Evolutionary conservation across 1,140 invertebrate genomes (phyloP), one percentile per base, ranked within the genome.

Genomic region (Nomia melanderi): DNA sequence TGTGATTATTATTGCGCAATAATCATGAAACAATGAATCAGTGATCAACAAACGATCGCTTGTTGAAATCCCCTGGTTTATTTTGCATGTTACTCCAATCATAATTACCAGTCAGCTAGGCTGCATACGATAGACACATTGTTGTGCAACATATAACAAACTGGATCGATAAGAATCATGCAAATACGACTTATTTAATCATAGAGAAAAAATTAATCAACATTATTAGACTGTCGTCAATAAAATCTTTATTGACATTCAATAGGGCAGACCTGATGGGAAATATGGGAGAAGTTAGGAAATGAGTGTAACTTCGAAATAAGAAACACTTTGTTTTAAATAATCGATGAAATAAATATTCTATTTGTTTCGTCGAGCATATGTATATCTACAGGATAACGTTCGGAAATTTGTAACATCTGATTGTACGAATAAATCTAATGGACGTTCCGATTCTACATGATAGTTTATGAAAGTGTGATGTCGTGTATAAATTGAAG

Each of bases 401-500:
- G 11, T 20, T n/a, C 29, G 57, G 17, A 6, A 31, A 20, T 36
- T n/a, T 3, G 12, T 59, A n/a, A 33, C 17, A 20, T 12, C 31
- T 6, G 29, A 59, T 57, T 12, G 53, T 56, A 56, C 27, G 29
- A 56, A 56, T 29, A 27, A 54, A 54, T 27, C n/a, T 25, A 2
- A 27, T 27, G 20, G 2, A 27, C 7, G 7, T 12, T 23, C 11
- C 23, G 50, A 47, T 54, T 25, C 8, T 27, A 56, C 25, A 27
- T 11, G 25, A 25, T 36, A 25, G 27, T 29, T 3, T 60, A 41
- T 8, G 31, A n/a, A 11, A 3, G 14, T 54, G 1, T 14, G 4
- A 59, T n/a, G 56, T 20, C 17, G 6, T 8, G 31, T 23, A 23
- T 71, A 67, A 75, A 75, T 57, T 67, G 53, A 67, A 75, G 25